Evolutionary conservation across 1,140 invertebrate genomes (phyloP).

Genomic region (Euwallacea similis): DNA sequence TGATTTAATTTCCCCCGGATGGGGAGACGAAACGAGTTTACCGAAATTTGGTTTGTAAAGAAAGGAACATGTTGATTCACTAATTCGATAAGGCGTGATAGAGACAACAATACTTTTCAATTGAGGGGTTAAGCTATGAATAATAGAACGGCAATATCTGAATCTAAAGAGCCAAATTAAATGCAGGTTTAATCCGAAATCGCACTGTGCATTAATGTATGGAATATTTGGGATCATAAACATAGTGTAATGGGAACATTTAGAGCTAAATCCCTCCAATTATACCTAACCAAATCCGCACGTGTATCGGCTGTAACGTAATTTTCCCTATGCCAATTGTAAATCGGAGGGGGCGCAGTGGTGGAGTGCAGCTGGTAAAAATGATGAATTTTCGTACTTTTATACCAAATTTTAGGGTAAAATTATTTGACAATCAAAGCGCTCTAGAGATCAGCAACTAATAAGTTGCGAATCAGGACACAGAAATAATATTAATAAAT

Average conservation of each 20-base stretch:
- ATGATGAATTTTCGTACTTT: not conserved
- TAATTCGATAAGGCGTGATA: not conserved
- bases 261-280: slow-evolving; percentile 27
- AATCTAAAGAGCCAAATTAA: slow-evolving; percentile 6
- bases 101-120: too few species aligned
- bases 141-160: too few species aligned
- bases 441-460: too few species aligned
- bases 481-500: too few species aligned
- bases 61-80: slow-evolving; percentile 15
- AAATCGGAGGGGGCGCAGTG: slow-evolving; percentile 16
- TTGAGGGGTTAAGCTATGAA: too few species aligned
- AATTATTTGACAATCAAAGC: too few species aligned
- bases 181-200: slow-evolving; percentile 3
- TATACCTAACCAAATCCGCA: slow-evolving; percentile 31
- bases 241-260: slow-evolving; percentile 27
- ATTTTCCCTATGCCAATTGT: slow-evolving; percentile 23
- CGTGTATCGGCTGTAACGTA: slow-evolving; percentile 26
- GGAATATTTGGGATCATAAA: slow-evolving; percentile 19
- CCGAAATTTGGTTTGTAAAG: slow-evolving; percentile 8
- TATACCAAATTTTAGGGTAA: too few species aligned
- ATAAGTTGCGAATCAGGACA: too few species aligned
- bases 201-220: slow-evolving; percentile 13
- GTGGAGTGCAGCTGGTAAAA: not conserved
- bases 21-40: slow-evolving; percentile 16
- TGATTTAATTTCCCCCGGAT: slow-evolving; percentile 32